Percentiles rank a stretch among this genome's conserved stretches.
Evolutionary conservation across 30 jellyfish, hydroid and myxozoan genomes (phyloP).

Genomic region (Turritopsis dohrnii): DNA sequence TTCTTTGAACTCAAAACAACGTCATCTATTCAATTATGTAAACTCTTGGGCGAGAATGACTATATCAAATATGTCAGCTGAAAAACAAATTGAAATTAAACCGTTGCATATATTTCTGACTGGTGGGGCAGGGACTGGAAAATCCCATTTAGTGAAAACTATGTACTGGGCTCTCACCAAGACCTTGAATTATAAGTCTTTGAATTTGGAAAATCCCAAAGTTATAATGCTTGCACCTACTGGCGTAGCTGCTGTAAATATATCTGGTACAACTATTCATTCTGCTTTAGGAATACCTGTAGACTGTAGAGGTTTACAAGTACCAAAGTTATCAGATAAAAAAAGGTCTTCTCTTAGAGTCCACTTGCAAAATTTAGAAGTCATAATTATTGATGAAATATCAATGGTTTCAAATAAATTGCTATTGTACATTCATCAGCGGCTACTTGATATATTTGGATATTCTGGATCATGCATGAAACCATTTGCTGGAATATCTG

Average conservation of each 20-base stretch:
- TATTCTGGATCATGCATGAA: neutral
- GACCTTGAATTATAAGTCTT: neutral
- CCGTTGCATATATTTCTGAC: neutral
- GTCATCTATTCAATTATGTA: neutral
- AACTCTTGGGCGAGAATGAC: neutral
- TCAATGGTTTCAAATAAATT: neutral
- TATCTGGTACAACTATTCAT: neutral
- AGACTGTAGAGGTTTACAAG: neutral
- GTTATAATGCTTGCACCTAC: neutral
- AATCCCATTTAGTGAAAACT: neutral
- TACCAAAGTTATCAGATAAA: neutral
- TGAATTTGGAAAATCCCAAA: neutral
- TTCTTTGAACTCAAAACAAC: neutral
- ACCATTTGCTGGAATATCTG: neutral
- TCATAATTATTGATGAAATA: neutral
- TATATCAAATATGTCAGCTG: neutral
- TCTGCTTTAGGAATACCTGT: neutral
- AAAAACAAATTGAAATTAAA: neutral
- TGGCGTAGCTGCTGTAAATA: neutral
- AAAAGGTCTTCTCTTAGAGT: neutral
- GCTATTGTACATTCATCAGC: too few species aligned
- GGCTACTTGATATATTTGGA: neutral
- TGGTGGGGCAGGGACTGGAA: neutral
- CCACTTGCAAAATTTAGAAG: neutral
- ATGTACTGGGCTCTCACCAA: neutral